phyloP scores from a whole-genome alignment of 2,113 vertebrate species.

The Delphinus delphis region DNA sequence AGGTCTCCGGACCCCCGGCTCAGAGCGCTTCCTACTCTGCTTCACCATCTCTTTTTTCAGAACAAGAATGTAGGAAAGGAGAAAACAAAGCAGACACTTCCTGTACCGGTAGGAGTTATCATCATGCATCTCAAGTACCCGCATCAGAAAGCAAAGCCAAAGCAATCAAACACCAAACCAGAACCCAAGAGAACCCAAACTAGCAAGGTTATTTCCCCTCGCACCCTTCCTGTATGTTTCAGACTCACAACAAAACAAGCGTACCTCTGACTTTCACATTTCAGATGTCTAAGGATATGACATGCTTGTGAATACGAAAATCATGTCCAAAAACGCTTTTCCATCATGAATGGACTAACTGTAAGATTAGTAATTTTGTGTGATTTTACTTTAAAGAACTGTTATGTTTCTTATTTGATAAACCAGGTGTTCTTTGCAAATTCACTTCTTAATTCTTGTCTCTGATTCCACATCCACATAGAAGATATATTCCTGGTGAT shows the following conservation, averaged over 20 bases:
- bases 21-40: not conserved
- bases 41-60: not conserved
- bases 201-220: not conserved
- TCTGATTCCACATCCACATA: not conserved
- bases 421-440: not conserved
- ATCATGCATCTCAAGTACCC: no score
- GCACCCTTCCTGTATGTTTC: not conserved
- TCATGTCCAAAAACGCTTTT: not conserved
- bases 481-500: not conserved
- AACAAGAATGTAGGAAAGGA: not conserved
- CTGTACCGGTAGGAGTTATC: rapidly evolving
- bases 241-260: not conserved
- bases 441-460: not conserved
- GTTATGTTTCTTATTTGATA: not conserved
- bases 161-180: not conserved
- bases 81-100: not conserved
- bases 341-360: not conserved
- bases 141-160: not conserved
- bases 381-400: not conserved
- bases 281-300: not conserved
- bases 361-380: not conserved
- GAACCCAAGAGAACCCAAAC: not conserved
- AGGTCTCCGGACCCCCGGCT: not conserved
- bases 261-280: not conserved
- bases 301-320: not conserved